Base-by-base conservation (phyloP, 1,140 invertebrate species). In the Schlechtendalia chinensis region DNA sequence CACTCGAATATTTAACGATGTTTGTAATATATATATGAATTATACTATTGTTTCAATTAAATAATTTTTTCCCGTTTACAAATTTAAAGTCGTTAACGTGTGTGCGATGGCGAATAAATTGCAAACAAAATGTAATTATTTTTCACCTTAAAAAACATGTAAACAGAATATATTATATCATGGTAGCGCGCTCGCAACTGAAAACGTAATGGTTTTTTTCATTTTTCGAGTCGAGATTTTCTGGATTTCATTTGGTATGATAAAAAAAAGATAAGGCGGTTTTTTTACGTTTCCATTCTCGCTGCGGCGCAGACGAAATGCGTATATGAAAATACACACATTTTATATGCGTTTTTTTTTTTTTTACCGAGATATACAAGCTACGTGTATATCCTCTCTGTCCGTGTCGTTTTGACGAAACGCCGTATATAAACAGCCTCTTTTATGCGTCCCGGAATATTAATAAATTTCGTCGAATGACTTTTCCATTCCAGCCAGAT, bases 401-500 rank as follows among this genome's bases (percentile, higher is more conserved):
- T 24, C 19, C 47, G 69, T 29, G 47, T 72, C 47, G 29, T 72
- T 72, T 72, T 72, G 69, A 72, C 69, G 69, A 72, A 72, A 72
- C 69, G 47, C 67, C 67, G 47, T 27, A 27, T 71, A 54, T 53
- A 54, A 29, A 72, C 69, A 72, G 69, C 69, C 69, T 72, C 50
- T 72, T 72, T 72, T 72, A 61, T 45, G 39, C 39, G 58, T 50
- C 74, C 56, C 54, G 29, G 53, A 59, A 79, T 79, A 79, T 79
- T 79, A 79, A 79, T 79, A 79, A 79, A 79, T 59, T 58, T 79
- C 39, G 32, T 19, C 53, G 22, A 47, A 58, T 45, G 58, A 79
- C 75, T 79, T 79, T 79, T 79, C 56, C 75, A 63, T 79, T 79
- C 56, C 75, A 79, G 75, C 75, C n/a, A 79, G 75, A 79, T 77